Evolutionary conservation across 2,797 vertebrate species (phyloP).

Genomic region (Rhynchonycteris naso): DNA sequence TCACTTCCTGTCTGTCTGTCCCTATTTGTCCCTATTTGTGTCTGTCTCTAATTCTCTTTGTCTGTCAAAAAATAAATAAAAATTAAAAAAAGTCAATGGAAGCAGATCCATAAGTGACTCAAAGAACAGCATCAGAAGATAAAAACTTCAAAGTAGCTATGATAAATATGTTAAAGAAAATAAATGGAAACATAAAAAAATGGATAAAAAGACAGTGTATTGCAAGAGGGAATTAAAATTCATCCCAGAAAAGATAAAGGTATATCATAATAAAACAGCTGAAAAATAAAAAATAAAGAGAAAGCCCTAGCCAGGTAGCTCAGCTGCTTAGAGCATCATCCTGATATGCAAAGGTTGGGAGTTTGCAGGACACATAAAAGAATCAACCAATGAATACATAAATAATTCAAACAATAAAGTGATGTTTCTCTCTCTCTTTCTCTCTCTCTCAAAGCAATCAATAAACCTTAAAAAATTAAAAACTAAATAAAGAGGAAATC

Average conservation of each 20-base stretch:
- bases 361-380: too few species aligned
- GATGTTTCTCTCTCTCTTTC: too few species aligned
- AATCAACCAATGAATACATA: too few species aligned
- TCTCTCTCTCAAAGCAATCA: too few species aligned
- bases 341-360: too few species aligned
- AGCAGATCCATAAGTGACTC: neutral
- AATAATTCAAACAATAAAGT: too few species aligned
- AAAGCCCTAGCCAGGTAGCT: neutral
- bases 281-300: constrained; percentile 11
- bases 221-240: neutral
- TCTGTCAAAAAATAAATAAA: neutral
- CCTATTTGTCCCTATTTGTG: too few species aligned
- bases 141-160: constrained; percentile 19
- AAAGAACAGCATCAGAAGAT: neutral
- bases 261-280: neutral
- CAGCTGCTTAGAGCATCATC: too few species aligned
- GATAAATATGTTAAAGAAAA: neutral
- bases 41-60: too few species aligned
- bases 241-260: neutral
- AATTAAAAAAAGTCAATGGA: neutral
- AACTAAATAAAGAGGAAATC: neutral
- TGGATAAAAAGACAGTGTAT: neutral
- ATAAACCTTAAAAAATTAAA: too few species aligned
- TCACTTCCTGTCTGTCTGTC: too few species aligned
- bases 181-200: neutral